Base-by-base conservation (phyloP, 64 coral and sea anemone genomes). In the Cladopsammia gracilis region DNA sequence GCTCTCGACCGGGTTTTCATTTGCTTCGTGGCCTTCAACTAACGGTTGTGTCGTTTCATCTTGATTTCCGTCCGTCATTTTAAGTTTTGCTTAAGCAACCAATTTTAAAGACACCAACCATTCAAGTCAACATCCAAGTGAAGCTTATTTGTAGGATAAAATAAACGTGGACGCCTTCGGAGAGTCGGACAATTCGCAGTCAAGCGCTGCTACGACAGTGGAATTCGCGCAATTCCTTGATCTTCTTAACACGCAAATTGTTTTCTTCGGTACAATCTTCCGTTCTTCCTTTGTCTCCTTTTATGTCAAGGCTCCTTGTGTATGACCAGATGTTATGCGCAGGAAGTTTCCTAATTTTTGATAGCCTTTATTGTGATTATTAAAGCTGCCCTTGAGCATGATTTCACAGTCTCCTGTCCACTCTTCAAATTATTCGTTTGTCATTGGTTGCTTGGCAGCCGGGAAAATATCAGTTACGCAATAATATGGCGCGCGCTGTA, bases 141-240 rank as follows among this genome's bases (percentile, higher is more conserved):
- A 60, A 54, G 61, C 23, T 25, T 72, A 34, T 72, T 45, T 15
- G 12, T 62, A 58, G 7, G 44, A 0, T 62, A 9, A 82, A 62
- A 42, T 20, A 20, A 1, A 16, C 4, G 9, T 10, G 12, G 26
- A 20, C 10, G 57, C 26, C 57, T 43, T 22, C 11, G 24, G 7
- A 22, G 18, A 77, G 34, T 34, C 34, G 34, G 34, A 34, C 34
- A 34, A 34, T 34, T 34, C 75, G 54, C 19, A 4, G 13, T 5
- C 13, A 7, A 10, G 25, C 0, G 57, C 57, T 43, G 48, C 75
- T 49, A 82, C 57, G 58, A 82, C 78, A 62, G 25, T 60, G 58
- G 58, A 82, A 20, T 82, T 82, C 10, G 26, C 26, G 15, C 58
- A 62, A 82, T 82, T 82, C 76, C 57, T 62, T 82, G 78, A 82